A percentile compares a stretch with the other conserved stretches of the same genome.
These are phyloP conservation scores for Poecilus cupreus DNA, from an alignment of 2,888 invertebrate genomes.

Conservation along the genomic window DNA sequence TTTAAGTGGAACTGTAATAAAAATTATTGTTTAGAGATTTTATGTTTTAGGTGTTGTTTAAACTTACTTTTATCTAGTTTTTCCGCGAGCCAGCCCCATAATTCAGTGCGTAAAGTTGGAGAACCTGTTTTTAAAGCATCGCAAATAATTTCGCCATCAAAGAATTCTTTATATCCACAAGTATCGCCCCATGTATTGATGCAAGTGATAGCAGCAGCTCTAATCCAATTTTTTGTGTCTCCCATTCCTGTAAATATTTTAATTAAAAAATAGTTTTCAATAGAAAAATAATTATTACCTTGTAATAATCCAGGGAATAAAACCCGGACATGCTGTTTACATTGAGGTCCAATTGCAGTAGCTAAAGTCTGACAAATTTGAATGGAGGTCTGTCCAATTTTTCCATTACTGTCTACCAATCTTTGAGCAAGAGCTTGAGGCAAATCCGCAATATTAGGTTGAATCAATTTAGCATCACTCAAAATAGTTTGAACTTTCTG, in stretches of 20 bases:
- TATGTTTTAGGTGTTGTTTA: background rate
- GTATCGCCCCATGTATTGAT: constrained; percentile 90
- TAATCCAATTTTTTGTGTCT: constrained; percentile 86
- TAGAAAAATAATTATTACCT: constrained; percentile 74
- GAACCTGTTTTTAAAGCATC: constrained; percentile 92
- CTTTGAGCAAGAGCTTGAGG: constrained; percentile 86
- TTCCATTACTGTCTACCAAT: constrained; percentile 92
- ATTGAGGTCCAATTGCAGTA: constrained; percentile 87
- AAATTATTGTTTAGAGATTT: background rate
- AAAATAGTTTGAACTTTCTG: constrained; percentile 83
- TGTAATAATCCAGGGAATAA: constrained; percentile 92
- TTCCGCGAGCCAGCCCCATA: constrained; percentile 91
- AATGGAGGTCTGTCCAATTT: constrained; percentile 89
- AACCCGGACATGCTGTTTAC: constrained; percentile 85
- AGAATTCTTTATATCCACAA: constrained; percentile 86
- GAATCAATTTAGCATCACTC: constrained; percentile 86
- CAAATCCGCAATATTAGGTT: constrained; percentile 88
- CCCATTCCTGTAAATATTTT: constrained; percentile 19
- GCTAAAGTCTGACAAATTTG: constrained; percentile 89
- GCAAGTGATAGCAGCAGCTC: constrained; percentile 86
- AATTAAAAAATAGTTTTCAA: background rate
- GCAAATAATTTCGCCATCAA: constrained; percentile 92
- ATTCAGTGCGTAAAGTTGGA: constrained; percentile 85
- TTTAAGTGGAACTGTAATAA: constrained; percentile 78
- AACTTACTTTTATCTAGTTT: constrained; percentile 82